Conservation (phyloP, 2,113 vertebrate genomes). For the Macrotis lagotis region DNA sequence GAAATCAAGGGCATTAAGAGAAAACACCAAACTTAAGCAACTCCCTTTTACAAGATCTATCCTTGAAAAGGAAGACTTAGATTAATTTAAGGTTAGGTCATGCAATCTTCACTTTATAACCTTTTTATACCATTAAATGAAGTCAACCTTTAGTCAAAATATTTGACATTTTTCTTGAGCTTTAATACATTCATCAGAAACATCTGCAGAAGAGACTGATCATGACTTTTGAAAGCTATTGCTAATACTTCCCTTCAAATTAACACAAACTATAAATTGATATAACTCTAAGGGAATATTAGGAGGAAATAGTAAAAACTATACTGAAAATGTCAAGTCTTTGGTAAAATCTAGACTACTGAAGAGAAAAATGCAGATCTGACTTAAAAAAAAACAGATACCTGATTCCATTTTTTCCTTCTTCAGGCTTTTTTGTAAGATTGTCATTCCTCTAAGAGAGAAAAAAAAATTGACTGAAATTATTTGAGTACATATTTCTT, state of each 20-base stretch:
- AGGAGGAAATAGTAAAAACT: not conserved
- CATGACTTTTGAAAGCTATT: not conserved
- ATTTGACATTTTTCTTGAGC: not conserved
- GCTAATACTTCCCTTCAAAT: not conserved
- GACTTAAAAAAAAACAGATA: slow-evolving; percentile 72
- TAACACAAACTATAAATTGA: not conserved
- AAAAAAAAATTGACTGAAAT: slow-evolving; percentile 19
- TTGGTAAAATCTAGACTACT: not conserved
- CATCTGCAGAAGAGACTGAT: not conserved
- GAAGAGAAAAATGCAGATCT: not conserved
- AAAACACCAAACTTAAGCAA: not conserved
- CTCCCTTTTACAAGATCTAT: not conserved
- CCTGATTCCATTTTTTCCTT: slow-evolving; percentile 91
- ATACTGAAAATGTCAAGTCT: not conserved
- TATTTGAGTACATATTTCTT: not conserved
- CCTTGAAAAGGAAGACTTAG: not conserved
- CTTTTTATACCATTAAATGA: not conserved
- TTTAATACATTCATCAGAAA: not conserved
- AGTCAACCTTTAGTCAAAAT: not conserved
- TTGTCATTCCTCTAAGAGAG: slow-evolving; percentile 79
- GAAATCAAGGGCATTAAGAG: not conserved
- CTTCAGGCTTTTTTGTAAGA: slow-evolving; percentile 86
- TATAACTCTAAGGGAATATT: too few relatives aligned
- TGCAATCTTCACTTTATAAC: not conserved
- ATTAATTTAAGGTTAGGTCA: not conserved